Percentiles rank a stretch among this genome's conserved stretches.
Evolutionary conservation across 2,888 invertebrate species (phyloP).

Genomic region (Gibbula magus): DNA sequence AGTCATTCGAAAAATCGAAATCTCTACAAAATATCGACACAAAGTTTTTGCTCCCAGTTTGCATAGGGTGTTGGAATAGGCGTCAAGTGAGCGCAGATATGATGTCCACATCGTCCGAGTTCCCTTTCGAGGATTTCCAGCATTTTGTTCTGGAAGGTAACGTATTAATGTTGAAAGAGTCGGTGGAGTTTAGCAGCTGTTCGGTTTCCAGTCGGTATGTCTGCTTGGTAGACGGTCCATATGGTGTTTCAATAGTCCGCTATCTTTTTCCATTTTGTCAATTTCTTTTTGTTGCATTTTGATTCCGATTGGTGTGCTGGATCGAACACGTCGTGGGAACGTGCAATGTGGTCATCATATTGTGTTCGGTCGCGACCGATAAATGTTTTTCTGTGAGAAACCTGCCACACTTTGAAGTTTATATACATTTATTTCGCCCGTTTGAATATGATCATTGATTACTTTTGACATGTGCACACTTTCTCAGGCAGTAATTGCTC

Average conservation of each 20-base stretch:
- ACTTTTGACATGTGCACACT: not conserved
- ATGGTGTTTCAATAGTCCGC: not conserved
- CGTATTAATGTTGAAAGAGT: not conserved
- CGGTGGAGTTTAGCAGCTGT: not conserved
- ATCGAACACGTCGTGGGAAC: slow-evolving; percentile 12
- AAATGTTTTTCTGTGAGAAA: slow-evolving; percentile 14
- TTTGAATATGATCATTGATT: slow-evolving; percentile 7
- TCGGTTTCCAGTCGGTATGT: not conserved
- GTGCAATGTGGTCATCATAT: not conserved
- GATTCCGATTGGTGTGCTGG: not conserved
- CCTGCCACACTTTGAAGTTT: not conserved
- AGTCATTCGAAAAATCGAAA: slow-evolving; percentile 38
- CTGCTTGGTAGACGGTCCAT: not conserved
- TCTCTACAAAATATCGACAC: slow-evolving; percentile 26
- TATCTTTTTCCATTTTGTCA: not conserved
- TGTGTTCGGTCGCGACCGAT: not conserved
- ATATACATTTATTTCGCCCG: slow-evolving; percentile 10
- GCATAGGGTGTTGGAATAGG: slow-evolving; percentile 5
- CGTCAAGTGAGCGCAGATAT: slow-evolving; percentile 21
- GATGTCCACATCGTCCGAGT: slow-evolving; percentile 42
- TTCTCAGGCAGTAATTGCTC: not conserved
- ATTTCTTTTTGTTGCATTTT: slow-evolving; percentile 15
- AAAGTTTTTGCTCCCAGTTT: slow-evolving; percentile 22
- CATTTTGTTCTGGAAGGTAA: slow-evolving; percentile 39
- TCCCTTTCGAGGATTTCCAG: slow-evolving; percentile 40